A percentile compares a stretch with the other conserved stretches of the same genome.
Evolutionary conservation across 92 coral and sea anemone species (phyloP).

Genomic region (Phymanthus crucifer): DNA sequence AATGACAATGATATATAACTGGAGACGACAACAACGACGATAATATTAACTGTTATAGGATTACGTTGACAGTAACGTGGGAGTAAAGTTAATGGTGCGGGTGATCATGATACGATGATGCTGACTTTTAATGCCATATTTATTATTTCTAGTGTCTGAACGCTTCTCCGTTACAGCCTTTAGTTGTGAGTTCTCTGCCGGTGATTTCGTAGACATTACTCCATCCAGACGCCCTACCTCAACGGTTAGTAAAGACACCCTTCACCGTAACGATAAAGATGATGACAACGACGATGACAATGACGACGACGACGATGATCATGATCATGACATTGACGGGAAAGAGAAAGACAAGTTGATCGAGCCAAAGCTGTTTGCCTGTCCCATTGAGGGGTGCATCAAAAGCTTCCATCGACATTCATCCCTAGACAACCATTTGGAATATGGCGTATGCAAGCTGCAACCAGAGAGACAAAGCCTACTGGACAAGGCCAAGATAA

Average conservation of each 20-base stretch:
- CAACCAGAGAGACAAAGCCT: constrained; percentile 19
- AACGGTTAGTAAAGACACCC: neutral
- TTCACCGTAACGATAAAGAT: neutral
- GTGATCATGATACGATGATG: neutral
- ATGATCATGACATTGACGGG: constrained; percentile 6
- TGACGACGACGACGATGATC: constrained; percentile 4
- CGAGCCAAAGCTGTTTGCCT: constrained; percentile 11
- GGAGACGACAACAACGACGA: neutral
- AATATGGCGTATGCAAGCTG: constrained; percentile 15
- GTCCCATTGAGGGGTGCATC: constrained; percentile 41
- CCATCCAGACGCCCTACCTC: neutral
- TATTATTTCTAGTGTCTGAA: neutral
- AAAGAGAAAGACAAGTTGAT: neutral
- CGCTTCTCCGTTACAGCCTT: neutral
- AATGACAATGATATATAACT: neutral
- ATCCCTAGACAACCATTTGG: constrained; percentile 30
- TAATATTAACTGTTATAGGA: neutral
- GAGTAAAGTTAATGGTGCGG: neutral
- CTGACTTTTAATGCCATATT: neutral
- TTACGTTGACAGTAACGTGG: neutral
- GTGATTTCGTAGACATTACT: constrained; percentile 17
- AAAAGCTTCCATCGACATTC: constrained; percentile 16
- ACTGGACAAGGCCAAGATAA: constrained; percentile 16
- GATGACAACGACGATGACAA: constrained; percentile 1
- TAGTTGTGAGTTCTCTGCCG: neutral